phyloP scores from a whole-genome alignment of 2,888 invertebrate species.

The Oxyteleia sp. region DNA sequence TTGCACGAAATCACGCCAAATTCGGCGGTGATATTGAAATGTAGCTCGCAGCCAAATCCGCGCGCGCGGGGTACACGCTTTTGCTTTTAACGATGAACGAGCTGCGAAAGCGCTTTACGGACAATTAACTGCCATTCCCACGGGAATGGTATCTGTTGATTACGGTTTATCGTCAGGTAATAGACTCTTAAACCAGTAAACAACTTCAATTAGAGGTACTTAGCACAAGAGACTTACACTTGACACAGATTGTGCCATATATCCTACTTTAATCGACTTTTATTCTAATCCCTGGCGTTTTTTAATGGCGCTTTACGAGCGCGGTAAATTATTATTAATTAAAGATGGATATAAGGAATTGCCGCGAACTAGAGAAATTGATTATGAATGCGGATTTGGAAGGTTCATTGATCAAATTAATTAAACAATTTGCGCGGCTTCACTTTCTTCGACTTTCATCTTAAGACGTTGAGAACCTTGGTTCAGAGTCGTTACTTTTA shows the following conservation, averaged over 20 bases:
- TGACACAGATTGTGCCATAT: conserved; percentile 64
- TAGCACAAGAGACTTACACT: conserved; percentile 66
- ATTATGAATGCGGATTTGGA: conserved; percentile 11
- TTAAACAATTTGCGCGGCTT: conserved; percentile 7
- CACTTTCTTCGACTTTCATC: conserved; percentile 32
- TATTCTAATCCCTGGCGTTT: conserved; percentile 58
- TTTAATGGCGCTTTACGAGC: conserved; percentile 34
- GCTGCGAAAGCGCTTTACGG: conserved; percentile 78
- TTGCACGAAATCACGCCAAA: conserved; percentile 68
- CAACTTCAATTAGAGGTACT: conserved; percentile 74
- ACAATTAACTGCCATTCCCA: conserved; percentile 81
- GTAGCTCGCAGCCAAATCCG: conserved; percentile 64
- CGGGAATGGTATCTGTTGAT: conserved; percentile 77
- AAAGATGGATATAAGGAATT: conserved; percentile 20
- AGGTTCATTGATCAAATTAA: conserved; percentile 17
- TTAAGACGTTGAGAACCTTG: background rate
- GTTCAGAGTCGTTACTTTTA: no score
- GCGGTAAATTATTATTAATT: conserved; percentile 49
- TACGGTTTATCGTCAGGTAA: conserved; percentile 73
- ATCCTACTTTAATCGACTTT: conserved; percentile 58
- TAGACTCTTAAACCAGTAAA: conserved; percentile 75
- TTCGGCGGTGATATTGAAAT: conserved; percentile 73
- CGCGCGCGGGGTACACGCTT: conserved; percentile 76
- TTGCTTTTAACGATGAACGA: conserved; percentile 80
- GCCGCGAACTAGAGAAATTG: conserved; percentile 15